These are phyloP conservation scores for Oreochromis mossambicus DNA, from an alignment of 2,797 vertebrate genomes.

Conservation along the genomic window DNA sequence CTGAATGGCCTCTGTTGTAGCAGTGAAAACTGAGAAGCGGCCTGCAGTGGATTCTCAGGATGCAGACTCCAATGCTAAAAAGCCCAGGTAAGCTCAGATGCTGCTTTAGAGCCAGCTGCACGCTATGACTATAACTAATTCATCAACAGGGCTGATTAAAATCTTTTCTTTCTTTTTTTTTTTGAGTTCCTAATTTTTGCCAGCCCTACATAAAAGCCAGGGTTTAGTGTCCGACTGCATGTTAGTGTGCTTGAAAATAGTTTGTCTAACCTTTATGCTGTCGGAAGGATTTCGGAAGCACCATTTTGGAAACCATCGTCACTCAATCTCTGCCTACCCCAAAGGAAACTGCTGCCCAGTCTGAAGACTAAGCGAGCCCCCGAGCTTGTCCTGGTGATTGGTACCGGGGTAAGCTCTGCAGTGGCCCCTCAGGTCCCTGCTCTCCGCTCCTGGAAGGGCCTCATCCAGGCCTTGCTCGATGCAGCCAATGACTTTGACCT, in stretches of 20 bases:
- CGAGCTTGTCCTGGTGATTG: conserved; percentile 93
- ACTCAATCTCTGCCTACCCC: conserved; percentile 37
- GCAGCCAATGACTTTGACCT: conserved; percentile 95
- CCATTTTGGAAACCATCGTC: conserved; percentile 1
- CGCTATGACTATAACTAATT: not conserved
- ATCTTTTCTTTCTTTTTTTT: not conserved
- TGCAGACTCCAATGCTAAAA: conserved; percentile 87
- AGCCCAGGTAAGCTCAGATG: conserved; percentile 82
- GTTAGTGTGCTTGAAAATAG: conserved; percentile 6
- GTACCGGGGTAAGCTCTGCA: conserved; percentile 92
- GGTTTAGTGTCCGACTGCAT: conserved; percentile 11
- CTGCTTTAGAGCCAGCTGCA: not conserved
- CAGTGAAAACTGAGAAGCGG: conserved; percentile 79
- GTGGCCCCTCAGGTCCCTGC: conserved; percentile 95
- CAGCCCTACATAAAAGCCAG: not conserved
- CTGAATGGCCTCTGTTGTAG: conserved; percentile 79
- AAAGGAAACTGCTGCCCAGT: conserved; percentile 93
- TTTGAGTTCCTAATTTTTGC: not conserved
- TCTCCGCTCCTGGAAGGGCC: conserved; percentile 93
- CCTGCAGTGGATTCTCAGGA: conserved; percentile 78
- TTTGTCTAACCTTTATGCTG: conserved; percentile 32
- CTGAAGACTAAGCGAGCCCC: conserved; percentile 92
- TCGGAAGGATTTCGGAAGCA: conserved; percentile 27
- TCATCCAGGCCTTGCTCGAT: conserved; percentile 93
- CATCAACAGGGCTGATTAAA: not conserved